Evolutionary conservation across 2,113 vertebrate species (phyloP).

Genomic region (Chaetodon auriga): DNA sequence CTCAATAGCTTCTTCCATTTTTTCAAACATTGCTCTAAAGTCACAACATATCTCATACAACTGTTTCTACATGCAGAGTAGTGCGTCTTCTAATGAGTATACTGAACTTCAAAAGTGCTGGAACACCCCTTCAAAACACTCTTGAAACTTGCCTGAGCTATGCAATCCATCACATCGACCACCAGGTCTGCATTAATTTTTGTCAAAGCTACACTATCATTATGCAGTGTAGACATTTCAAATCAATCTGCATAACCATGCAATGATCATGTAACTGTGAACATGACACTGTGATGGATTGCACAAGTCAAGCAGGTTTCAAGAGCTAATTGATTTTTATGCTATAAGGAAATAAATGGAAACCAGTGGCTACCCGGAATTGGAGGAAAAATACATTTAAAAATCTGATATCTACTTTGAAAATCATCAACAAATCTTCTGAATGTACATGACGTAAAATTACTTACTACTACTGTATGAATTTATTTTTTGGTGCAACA

Average conservation of each 20-base stretch:
- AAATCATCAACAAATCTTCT: not conserved
- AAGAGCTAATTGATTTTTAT: constrained; percentile 5
- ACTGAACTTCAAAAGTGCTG: not conserved
- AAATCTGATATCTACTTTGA: not conserved
- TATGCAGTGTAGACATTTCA: not conserved
- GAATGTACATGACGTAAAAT: not conserved
- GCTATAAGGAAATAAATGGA: not conserved
- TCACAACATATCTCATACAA: too few species aligned
- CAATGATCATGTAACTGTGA: constrained; percentile 7
- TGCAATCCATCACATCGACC: constrained; percentile 21
- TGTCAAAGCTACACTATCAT: constrained; percentile 7
- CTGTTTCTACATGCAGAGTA: not conserved
- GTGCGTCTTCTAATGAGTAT: not conserved
- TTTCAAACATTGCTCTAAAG: not conserved
- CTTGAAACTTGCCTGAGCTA: not conserved
- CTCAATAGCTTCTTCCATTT: too few species aligned
- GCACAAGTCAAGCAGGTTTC: constrained; percentile 14
- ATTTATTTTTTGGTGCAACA: too few species aligned
- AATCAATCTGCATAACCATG: constrained; percentile 21
- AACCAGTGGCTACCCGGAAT: not conserved
- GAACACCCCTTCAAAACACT: not conserved
- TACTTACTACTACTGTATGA: not conserved
- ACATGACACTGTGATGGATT: constrained; percentile 17
- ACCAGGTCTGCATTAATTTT: not conserved
- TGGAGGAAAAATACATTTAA: not conserved